Evolutionary conservation across 2,113 vertebrate genomes (phyloP).

Genomic region (Pavo muticus): DNA sequence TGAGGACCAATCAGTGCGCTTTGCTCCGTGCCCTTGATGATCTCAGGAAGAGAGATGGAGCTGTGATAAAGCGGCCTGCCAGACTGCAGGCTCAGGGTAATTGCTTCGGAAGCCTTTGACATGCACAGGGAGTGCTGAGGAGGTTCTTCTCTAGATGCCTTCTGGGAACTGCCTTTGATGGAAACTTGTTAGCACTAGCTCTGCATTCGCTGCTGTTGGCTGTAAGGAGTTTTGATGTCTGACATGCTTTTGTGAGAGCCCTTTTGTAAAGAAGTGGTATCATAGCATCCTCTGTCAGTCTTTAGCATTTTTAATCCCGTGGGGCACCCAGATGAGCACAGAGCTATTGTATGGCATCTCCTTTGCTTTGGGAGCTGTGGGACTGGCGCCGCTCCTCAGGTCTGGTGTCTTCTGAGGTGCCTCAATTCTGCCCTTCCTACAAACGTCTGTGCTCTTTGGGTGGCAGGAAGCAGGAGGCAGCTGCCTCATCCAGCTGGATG

Average conservation of each 20-base stretch:
- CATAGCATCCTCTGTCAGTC: background rate
- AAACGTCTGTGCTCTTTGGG: background rate
- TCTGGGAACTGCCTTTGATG: background rate
- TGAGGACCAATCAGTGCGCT: rapidly evolving
- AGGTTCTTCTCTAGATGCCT: background rate
- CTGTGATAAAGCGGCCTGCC: background rate
- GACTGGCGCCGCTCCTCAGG: background rate
- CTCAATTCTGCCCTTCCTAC: background rate
- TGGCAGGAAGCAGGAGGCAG: background rate
- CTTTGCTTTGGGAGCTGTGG: background rate
- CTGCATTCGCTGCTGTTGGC: background rate
- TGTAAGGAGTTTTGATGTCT: background rate
- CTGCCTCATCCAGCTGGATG: background rate
- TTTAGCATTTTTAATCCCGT: background rate
- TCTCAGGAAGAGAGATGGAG: background rate
- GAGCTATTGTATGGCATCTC: background rate
- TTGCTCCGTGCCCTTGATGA: background rate
- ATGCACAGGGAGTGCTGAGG: background rate
- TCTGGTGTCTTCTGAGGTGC: background rate
- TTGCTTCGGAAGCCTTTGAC: background rate
- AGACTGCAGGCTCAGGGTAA: background rate
- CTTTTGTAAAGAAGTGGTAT: background rate
- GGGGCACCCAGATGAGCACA: background rate
- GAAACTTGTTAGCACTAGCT: slow-evolving; percentile 12
- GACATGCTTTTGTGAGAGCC: background rate